These are phyloP conservation scores for Chlorops oryzae DNA, from an alignment of 1,140 invertebrate genomes.

Conservation along the genomic window DNA sequence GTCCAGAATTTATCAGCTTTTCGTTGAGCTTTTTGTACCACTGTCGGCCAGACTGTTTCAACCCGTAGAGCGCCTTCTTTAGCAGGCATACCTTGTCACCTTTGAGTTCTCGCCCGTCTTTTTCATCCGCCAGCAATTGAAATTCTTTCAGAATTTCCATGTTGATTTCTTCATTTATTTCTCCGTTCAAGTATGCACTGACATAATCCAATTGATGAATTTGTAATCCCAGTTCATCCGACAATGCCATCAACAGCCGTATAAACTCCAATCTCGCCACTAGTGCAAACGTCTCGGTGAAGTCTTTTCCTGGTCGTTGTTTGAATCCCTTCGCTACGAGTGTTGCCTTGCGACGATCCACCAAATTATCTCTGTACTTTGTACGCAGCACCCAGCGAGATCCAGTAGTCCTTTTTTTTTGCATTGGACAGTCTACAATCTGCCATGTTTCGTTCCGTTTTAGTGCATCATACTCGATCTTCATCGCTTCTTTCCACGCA, in stretches of 20 bases:
- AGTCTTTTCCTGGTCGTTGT: slow-evolving; percentile 43
- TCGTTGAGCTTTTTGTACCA: slow-evolving; percentile 2
- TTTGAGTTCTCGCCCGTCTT: neutral
- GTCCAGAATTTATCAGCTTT: neutral
- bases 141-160: slow-evolving; percentile 28
- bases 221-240: slow-evolving; percentile 18
- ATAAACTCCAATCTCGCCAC: slow-evolving; percentile 36
- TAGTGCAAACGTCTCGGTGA: slow-evolving; percentile 45
- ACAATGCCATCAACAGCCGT: slow-evolving; percentile 28
- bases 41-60: no score
- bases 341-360: no score
- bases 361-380: no score
- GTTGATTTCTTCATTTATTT: slow-evolving; percentile 33
- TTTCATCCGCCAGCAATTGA: neutral
- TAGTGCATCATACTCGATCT: no score
- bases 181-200: slow-evolving; percentile 45
- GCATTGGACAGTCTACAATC: no score
- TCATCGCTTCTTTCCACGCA: no score
- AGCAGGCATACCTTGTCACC: no score
- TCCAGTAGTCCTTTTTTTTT: no score
- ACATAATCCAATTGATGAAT: slow-evolving; percentile 36
- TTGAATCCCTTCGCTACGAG: slow-evolving; percentile 44
- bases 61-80: no score
- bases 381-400: no score
- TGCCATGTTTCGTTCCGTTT: no score